Conservation (phyloP, 2,797 vertebrate genomes). For the Myioborus melanocephalus region DNA sequence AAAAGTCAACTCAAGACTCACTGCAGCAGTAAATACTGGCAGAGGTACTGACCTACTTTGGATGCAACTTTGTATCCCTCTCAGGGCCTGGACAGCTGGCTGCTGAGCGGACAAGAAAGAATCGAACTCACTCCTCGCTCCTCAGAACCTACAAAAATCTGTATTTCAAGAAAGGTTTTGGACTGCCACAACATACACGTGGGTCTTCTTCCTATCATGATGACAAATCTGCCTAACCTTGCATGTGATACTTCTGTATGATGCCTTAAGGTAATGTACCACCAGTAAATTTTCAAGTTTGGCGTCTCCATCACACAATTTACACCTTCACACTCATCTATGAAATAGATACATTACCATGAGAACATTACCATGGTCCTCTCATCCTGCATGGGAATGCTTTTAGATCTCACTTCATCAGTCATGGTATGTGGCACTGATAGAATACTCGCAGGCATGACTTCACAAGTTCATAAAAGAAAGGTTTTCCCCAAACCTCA, state of each 20-base stretch:
- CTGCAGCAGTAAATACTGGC: not conserved
- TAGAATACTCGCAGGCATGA: fast-evolving
- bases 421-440: not conserved
- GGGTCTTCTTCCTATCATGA: not conserved
- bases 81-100: not conserved
- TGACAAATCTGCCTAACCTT: not conserved
- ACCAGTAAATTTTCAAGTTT: not conserved
- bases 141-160: not conserved
- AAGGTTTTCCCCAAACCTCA: not conserved
- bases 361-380: not conserved
- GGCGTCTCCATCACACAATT: not conserved
- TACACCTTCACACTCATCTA: not conserved
- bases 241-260: not conserved
- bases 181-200: fast-evolving
- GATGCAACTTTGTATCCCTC: not conserved
- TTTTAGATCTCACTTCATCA: not conserved
- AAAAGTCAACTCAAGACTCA: not conserved
- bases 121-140: not conserved
- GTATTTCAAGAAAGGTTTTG: not conserved
- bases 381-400: not conserved
- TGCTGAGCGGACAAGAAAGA: not conserved
- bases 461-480: not conserved
- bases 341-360: not conserved
- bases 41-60: not conserved
- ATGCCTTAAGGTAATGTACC: not conserved